phyloP scores from a whole-genome alignment of 2,888 invertebrate species.

The Tipula lateralis region DNA sequence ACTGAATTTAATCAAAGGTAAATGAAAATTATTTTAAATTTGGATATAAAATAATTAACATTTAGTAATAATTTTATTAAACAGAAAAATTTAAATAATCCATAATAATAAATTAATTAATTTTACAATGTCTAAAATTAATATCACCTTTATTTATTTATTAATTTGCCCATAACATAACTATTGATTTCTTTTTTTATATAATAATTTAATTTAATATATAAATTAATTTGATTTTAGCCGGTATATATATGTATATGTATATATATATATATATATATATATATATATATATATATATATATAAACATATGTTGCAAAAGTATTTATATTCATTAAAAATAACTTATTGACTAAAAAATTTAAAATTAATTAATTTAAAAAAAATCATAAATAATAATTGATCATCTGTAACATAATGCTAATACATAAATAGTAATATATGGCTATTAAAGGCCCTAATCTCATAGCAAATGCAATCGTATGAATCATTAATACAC shows the following conservation, averaged over 20 bases:
- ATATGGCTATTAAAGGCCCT: too few species aligned
- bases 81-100: background rate
- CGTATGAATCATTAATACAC: too few species aligned
- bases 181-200: background rate
- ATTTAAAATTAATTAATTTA: too few species aligned
- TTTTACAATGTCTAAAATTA: constrained; percentile 2
- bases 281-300: background rate
- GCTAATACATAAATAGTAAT: too few species aligned
- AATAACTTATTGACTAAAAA: too few species aligned
- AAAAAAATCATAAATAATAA: too few species aligned
- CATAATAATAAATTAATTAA: background rate
- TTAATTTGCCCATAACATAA: background rate
- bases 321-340: too few species aligned
- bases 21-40: too few species aligned
- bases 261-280: background rate
- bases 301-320: background rate
- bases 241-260: background rate
- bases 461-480: too few species aligned
- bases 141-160: constrained; percentile 1
- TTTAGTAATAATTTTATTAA: background rate
- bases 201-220: background rate
- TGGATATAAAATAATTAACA: background rate
- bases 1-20: too few species aligned
- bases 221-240: background rate
- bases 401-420: too few species aligned